Conservation (phyloP, 2,888 invertebrate species). For the Xanthorhoe designata region DNA sequence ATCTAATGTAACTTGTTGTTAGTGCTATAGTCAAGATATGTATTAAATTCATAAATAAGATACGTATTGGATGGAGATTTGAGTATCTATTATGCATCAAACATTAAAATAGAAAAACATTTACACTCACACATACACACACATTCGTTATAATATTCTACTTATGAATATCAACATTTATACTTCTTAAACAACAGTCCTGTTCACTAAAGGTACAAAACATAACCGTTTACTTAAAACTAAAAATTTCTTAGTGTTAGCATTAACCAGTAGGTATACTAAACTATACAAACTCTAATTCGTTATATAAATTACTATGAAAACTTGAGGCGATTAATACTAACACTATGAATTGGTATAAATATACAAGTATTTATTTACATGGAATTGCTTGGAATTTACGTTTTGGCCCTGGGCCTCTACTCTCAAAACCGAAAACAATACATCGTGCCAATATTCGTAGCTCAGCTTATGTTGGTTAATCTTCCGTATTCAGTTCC, state of each 20-base stretch:
- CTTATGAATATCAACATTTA: slow-evolving; percentile 32
- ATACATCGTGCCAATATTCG: too few species aligned
- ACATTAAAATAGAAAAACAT: slow-evolving; percentile 30
- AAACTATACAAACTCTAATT: slow-evolving; percentile 41
- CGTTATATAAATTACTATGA: slow-evolving; percentile 45
- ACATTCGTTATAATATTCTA: slow-evolving; percentile 48
- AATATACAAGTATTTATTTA: slow-evolving; percentile 63
- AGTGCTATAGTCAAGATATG: slow-evolving; percentile 52
- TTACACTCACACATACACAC: slow-evolving; percentile 46
- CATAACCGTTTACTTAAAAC: slow-evolving; percentile 66
- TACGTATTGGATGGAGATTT: slow-evolving; percentile 40
- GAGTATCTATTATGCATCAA: slow-evolving; percentile 37
- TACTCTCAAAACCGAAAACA: too few species aligned
- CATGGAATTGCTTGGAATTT: slow-evolving; percentile 59
- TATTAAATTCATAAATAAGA: slow-evolving; percentile 56
- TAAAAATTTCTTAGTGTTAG: slow-evolving; percentile 56
- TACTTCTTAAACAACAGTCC: slow-evolving; percentile 65
- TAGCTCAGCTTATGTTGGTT: too few species aligned
- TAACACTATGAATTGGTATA: slow-evolving; percentile 55
- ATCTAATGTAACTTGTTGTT: slow-evolving; percentile 42
- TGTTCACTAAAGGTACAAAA: slow-evolving; percentile 73
- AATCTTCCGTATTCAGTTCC: too few species aligned
- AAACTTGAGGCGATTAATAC: slow-evolving; percentile 53
- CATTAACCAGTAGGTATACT: slow-evolving; percentile 52
- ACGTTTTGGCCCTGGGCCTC: slow-evolving; percentile 50